Percentiles rank a stretch among this genome's conserved stretches.
phyloP scores from a whole-genome alignment of 2,113 vertebrate species.

The Diadophis punctatus region DNA sequence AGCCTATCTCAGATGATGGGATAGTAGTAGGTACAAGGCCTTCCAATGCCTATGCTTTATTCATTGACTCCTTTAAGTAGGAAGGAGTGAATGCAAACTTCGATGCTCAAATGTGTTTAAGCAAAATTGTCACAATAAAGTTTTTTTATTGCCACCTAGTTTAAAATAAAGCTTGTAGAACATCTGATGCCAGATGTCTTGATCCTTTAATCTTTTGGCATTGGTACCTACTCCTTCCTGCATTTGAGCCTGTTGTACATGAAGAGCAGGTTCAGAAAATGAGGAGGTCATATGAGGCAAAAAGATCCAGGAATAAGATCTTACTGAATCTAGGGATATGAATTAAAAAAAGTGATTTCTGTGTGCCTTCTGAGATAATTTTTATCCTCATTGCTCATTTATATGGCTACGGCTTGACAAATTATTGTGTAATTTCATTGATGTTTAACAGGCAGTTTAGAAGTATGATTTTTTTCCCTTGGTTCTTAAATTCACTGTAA shows the following conservation, averaged over 20 bases:
- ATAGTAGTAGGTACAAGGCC: not conserved
- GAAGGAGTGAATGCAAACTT: not conserved
- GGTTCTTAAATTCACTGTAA: not conserved
- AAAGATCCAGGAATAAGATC: not conserved
- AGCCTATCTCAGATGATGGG: not conserved
- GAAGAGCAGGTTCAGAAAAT: not conserved
- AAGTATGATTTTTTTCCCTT: not conserved
- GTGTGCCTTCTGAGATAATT: not conserved
- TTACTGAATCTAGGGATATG: not conserved
- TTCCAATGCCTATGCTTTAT: not conserved
- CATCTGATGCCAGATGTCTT: constrained; percentile 13
- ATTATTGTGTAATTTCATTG: not conserved
- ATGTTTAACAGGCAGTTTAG: not conserved
- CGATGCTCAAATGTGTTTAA: not conserved
- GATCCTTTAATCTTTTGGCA: not conserved
- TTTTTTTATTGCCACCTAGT: not conserved
- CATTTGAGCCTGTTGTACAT: not conserved
- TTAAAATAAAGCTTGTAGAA: constrained; percentile 25
- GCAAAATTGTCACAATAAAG: constrained; percentile 12
- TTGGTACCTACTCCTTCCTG: not conserved
- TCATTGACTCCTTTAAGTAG: not conserved
- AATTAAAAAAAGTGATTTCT: not conserved
- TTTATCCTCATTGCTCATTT: not conserved
- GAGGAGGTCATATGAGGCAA: not conserved
- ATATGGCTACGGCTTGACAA: not conserved